Conservation (phyloP, 2,113 vertebrate genomes). For the Acanthisitta chloris region DNA sequence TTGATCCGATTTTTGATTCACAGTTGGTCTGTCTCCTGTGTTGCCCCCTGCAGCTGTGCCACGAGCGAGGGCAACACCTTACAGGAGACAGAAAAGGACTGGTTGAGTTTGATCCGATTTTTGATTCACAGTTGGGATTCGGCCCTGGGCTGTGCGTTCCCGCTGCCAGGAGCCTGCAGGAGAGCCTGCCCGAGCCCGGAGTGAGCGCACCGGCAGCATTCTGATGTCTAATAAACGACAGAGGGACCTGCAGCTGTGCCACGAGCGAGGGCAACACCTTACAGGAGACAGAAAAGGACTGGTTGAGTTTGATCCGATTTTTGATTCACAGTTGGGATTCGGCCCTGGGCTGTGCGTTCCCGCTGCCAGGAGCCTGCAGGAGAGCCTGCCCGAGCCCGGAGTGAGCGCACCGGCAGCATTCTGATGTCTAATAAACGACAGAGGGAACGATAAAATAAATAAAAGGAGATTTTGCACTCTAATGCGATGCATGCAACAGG, state of each 20-base stretch:
- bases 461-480: constrained; percentile 52
- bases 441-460: constrained; percentile 35
- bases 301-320: not conserved
- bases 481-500: constrained; percentile 58
- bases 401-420: constrained; percentile 50
- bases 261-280: not conserved
- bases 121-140: too few species aligned
- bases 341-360: not conserved
- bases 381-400: not conserved
- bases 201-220: constrained; percentile 50
- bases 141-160: too few species aligned
- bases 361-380: not conserved
- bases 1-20: too few species aligned
- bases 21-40: too few species aligned
- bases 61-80: too few species aligned
- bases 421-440: constrained; percentile 66
- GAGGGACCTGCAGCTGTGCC: constrained; percentile 26
- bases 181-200: not conserved
- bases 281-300: not conserved
- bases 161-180: not conserved
- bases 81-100: too few species aligned
- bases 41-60: too few species aligned
- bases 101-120: too few species aligned
- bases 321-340: too few species aligned
- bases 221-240: constrained; percentile 66